Percentiles rank a stretch among this genome's conserved stretches.
Conservation (phyloP, 2,113 vertebrate genomes). For the Gadus chalcogrammus region DNA sequence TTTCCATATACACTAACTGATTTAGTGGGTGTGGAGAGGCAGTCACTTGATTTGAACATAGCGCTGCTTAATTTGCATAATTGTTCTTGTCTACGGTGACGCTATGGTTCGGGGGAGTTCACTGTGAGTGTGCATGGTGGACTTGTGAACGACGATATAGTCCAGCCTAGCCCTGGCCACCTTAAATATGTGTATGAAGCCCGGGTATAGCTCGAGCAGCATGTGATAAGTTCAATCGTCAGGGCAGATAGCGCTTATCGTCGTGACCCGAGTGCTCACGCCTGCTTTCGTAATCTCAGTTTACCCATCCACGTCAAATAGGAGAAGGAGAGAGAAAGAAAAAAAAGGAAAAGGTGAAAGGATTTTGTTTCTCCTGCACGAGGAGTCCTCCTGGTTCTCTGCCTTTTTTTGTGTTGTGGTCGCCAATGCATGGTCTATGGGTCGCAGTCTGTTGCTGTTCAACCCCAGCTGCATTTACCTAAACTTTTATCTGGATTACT, state of each 20-base stretch:
- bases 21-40: constrained; percentile 65
- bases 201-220: constrained; percentile 71
- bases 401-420: constrained; percentile 60
- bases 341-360: constrained; percentile 46
- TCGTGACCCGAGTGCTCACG: constrained; percentile 67
- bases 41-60: constrained; percentile 74
- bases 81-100: constrained; percentile 93
- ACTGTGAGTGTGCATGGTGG: constrained; percentile 70
- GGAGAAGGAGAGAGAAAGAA: constrained; percentile 32
- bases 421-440: constrained; percentile 72
- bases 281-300: constrained; percentile 74
- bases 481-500: constrained; percentile 72
- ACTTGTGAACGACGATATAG: constrained; percentile 76
- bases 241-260: constrained; percentile 78
- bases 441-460: constrained; percentile 58
- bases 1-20: constrained; percentile 39
- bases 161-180: constrained; percentile 71
- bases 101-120: constrained; percentile 81
- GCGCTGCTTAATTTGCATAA: constrained; percentile 91
- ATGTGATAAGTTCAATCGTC: constrained; percentile 69
- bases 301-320: constrained; percentile 71
- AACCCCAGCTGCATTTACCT: constrained; percentile 35
- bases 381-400: constrained; percentile 59
- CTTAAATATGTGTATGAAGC: constrained; percentile 83
- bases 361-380: constrained; percentile 34